Conservation (phyloP, 2,888 invertebrate species). For the Eurytoma californica region DNA sequence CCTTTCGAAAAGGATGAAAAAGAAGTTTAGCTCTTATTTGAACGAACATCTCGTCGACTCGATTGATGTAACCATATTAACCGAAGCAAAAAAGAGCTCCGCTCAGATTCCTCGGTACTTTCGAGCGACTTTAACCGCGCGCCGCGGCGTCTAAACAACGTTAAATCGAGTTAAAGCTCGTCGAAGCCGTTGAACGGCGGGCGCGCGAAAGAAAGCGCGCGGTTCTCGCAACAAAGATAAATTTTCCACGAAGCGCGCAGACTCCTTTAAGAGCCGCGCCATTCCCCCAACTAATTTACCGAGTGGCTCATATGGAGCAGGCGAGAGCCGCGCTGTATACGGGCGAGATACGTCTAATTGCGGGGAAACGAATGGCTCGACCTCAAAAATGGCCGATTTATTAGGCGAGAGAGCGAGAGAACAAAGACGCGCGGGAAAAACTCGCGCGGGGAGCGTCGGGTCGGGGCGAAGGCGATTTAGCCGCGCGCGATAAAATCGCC, state of each 20-base stretch:
- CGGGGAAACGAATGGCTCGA: slow-evolving; percentile 32
- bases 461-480: slow-evolving; percentile 28
- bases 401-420: background rate
- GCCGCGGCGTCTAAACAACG: background rate
- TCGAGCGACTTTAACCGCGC: too few species aligned
- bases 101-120: too few species aligned
- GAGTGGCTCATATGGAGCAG: slow-evolving; percentile 8
- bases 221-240: slow-evolving; percentile 8
- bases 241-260: background rate
- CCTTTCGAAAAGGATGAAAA: too few species aligned
- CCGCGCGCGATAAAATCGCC: slow-evolving; percentile 35
- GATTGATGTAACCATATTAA: too few species aligned
- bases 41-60: too few species aligned
- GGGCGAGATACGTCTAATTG: slow-evolving; percentile 37
- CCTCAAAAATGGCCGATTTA: slow-evolving; percentile 48
- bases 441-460: slow-evolving; percentile 19
- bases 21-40: too few species aligned
- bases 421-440: slow-evolving; percentile 9
- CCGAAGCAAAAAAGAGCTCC: background rate
- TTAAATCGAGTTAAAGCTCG: slow-evolving; percentile 4
- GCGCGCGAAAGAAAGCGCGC: background rate
- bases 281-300: slow-evolving; percentile 40
- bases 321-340: background rate
- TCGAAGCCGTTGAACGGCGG: too few species aligned
- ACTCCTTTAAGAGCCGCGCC: background rate